Base-by-base conservation (phyloP, 1,140 invertebrate species). In the Listronotus oregonensis region DNA sequence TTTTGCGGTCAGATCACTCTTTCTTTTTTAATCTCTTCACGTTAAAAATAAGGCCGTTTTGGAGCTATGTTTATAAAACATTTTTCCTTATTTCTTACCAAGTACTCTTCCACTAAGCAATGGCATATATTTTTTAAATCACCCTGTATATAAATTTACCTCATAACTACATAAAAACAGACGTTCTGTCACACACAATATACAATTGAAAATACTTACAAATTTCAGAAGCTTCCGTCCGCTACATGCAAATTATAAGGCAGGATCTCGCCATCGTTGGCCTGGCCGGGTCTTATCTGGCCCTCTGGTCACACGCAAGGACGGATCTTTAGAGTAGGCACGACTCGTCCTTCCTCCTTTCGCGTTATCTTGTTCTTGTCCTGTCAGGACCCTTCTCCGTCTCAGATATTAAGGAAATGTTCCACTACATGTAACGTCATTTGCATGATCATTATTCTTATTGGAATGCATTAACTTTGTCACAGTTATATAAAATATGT, bases 401-500 rank as follows among this genome's bases (percentile, higher is more conserved):
- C 60, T 63, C 67, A 59, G 67, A 69, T 69, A 69, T 69, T 69
- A 69, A 69, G 67, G 67, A 69, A 69, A 64, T 69, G 67, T 69
- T 69, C 63, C 59, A 66, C 67, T 69, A 63, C 67, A 66, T 69
- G 67, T 69, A 62, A 69, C 64, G 67, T 69, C 67, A 69, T 69
- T 69, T 69, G 63, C 67, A 69, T 69, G 67, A 65, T 65, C 63
- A 65, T 65, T 65, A 65, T 65, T 65, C 63, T 65, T 65, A 65
- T 65, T 65, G 63, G 40, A 37, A 65, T 65, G 63, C 63, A 65
- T 65, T 65, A 65, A 65, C 58, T 65, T 65, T 58, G 47, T 56
- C 52, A 14, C 6, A 46, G 15, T 46, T 40, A 56, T 42, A 56
- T 55, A 43, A 64, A 64, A 55, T 47, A 49, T 56, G 31, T 60